These are phyloP conservation scores for Drosophila histrio DNA, from an alignment of 2,888 invertebrate genomes.

Conservation along the genomic window DNA sequence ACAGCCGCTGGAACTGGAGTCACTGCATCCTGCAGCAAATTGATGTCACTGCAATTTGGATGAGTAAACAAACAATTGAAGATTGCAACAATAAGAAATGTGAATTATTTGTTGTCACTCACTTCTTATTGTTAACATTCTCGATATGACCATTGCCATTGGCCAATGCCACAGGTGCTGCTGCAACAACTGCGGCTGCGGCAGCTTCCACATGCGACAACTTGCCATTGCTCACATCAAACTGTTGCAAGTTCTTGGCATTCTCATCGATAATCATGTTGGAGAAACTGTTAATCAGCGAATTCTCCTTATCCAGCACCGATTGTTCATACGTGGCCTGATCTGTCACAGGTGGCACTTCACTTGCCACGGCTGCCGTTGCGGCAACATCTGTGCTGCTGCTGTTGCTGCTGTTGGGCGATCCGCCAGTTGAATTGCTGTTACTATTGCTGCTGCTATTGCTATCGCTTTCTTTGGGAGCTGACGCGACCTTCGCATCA, in stretches of 20 bases:
- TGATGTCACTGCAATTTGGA: conserved; percentile 79
- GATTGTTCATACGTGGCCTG: conserved; percentile 84
- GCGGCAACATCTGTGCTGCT: conserved; percentile 36
- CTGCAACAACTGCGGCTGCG: conserved; percentile 10
- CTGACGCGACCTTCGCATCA: conserved; percentile 58
- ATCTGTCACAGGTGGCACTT: conserved; percentile 27
- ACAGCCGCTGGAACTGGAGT: conserved; percentile 64
- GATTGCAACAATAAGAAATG: background rate
- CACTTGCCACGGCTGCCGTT: conserved; percentile 40
- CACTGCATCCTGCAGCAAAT: conserved; percentile 82
- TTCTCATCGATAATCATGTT: conserved; percentile 84
- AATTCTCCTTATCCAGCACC: conserved; percentile 84
- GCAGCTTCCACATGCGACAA: conserved; percentile 65
- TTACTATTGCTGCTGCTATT: conserved; percentile 55
- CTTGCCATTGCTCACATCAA: conserved; percentile 83
- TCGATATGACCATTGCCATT: conserved; percentile 84
- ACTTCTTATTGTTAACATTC: conserved; percentile 84
- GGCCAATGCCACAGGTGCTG: conserved; percentile 74
- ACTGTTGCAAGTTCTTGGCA: conserved; percentile 81
- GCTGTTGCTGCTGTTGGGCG: conserved; percentile 65
- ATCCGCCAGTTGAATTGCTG: conserved; percentile 49
- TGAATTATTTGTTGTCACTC: conserved; percentile 49
- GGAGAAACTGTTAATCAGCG: conserved; percentile 83
- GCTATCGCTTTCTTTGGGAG: conserved; percentile 54
- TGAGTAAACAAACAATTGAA: background rate